phyloP scores from a whole-genome alignment of 2,888 invertebrate species.

The Apamea anceps region DNA sequence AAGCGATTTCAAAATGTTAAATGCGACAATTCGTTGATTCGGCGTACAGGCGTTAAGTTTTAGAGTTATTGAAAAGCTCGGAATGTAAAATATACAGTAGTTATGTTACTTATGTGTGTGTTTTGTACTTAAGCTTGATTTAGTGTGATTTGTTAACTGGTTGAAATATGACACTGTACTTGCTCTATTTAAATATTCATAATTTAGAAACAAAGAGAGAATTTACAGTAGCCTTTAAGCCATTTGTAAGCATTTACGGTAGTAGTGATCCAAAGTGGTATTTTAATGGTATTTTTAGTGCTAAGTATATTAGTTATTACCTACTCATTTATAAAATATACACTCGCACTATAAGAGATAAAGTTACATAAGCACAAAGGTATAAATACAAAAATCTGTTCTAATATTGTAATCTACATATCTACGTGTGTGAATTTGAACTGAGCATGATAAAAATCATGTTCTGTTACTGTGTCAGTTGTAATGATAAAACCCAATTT shows the following conservation, averaged over 20 bases:
- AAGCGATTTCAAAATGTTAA: slow-evolving; percentile 61
- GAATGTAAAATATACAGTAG: slow-evolving; percentile 34
- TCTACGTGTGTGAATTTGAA: neutral
- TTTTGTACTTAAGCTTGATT: slow-evolving; percentile 36
- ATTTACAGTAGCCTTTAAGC: slow-evolving; percentile 2
- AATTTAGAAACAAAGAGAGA: slow-evolving; percentile 24
- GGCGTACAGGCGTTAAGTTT: slow-evolving; percentile 51
- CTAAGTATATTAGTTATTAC: neutral
- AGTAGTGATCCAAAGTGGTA: neutral
- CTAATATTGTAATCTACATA: neutral
- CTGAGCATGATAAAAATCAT: neutral
- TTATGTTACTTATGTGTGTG: slow-evolving; percentile 24
- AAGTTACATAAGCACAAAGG: neutral
- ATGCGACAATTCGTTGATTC: slow-evolving; percentile 67
- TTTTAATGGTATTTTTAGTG: slow-evolving; percentile 3
- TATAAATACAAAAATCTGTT: too few relatives aligned
- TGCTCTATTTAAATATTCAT: slow-evolving; percentile 27
- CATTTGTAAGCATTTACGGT: neutral
- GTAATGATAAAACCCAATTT: too few relatives aligned
- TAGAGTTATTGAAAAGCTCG: slow-evolving; percentile 43
- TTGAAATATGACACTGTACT: slow-evolving; percentile 40
- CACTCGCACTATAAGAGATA: neutral
- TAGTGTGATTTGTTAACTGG: slow-evolving; percentile 39
- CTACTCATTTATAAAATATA: neutral
- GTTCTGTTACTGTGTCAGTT: neutral